These are phyloP conservation scores for Drosophila auraria DNA, from an alignment of 1,140 invertebrate genomes.

Conservation along the genomic window DNA sequence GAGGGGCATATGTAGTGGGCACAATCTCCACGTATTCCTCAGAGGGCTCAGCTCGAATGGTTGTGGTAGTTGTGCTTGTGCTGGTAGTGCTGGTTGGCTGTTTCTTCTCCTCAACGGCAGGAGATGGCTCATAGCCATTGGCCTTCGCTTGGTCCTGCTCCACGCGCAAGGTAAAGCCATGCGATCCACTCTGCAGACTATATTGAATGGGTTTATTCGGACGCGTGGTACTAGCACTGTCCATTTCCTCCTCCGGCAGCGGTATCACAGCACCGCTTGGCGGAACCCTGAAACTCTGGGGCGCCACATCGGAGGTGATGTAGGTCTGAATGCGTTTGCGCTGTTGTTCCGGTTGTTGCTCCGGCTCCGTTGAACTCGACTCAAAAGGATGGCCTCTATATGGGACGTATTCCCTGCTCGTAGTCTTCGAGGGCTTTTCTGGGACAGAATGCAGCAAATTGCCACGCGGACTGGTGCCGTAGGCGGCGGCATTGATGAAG, in stretches of 20 bases:
- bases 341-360: constrained; percentile 38
- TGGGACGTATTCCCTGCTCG: constrained; percentile 26
- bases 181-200: constrained; percentile 63
- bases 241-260: constrained; percentile 19
- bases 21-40: constrained; percentile 60
- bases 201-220: constrained; percentile 64
- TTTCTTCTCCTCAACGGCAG: constrained; percentile 1
- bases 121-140: constrained; percentile 19
- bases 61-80: constrained; percentile 18
- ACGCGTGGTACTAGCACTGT: constrained; percentile 43
- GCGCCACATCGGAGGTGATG: constrained; percentile 73
- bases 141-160: constrained; percentile 23
- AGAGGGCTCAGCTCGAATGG: constrained; percentile 9
- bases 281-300: constrained; percentile 73
- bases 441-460: constrained; percentile 49
- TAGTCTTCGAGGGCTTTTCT: constrained; percentile 12
- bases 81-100: constrained; percentile 20
- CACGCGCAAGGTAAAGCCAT: constrained; percentile 65
- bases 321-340: constrained; percentile 73
- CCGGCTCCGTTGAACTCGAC: constrained; percentile 12
- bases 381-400: constrained; percentile 11
- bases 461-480: constrained; percentile 49
- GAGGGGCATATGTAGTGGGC: constrained; percentile 83
- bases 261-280: constrained; percentile 5
- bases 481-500: constrained; percentile 70